Base-by-base conservation (phyloP, 2,888 invertebrate species). In the Blastobasis adustella region DNA sequence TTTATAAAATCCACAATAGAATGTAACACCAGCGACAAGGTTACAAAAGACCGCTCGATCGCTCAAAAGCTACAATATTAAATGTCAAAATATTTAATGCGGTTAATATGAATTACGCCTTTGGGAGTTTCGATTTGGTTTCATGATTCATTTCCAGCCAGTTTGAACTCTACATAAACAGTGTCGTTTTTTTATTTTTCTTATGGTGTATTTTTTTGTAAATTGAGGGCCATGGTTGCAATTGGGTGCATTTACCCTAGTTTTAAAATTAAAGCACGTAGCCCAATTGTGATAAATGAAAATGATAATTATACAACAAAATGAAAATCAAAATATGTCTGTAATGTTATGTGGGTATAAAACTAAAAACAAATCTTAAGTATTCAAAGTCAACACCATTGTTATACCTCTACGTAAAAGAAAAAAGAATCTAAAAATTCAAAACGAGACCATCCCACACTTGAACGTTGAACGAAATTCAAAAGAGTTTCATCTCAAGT, bases 391-490 rank as follows among this genome's bases (percentile, higher is more conserved):
- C 23, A 23, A 23, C 23, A 23, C 23, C 23, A 23, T 23, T 23
- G 23, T 23, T 23, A 23, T 23, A 23, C 23, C 23, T 23, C 23
- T 2, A 23, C 1, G 51, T 51, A 50, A 52, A 49, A 50, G 49
- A 46, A 55, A 50, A 51, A 37, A 52, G 43, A 7, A 44, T n/a
- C 66, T n/a, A 46, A n/a, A 67, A 70, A 66, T 71, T 74, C 65
- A 62, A 73, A 79, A 73, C 69, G 69, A 75, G 76, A 71, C 69
- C 78, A 66, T 67, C 78, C 77, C 78, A 78, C 79, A 75, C 74
- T 71, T 58, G 59, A 61, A 55, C 64, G 63, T 59, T 64, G 65
- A 71, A 69, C 70, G 63, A 70, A 74, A 54, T 57, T 57, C 54
- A 55, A 55, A 60, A 72, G 59, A 70, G 76, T 69, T 63, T 49